These are phyloP conservation scores for Ailurus styani DNA, from an alignment of 2,113 vertebrate species.

Conservation along the genomic window DNA sequence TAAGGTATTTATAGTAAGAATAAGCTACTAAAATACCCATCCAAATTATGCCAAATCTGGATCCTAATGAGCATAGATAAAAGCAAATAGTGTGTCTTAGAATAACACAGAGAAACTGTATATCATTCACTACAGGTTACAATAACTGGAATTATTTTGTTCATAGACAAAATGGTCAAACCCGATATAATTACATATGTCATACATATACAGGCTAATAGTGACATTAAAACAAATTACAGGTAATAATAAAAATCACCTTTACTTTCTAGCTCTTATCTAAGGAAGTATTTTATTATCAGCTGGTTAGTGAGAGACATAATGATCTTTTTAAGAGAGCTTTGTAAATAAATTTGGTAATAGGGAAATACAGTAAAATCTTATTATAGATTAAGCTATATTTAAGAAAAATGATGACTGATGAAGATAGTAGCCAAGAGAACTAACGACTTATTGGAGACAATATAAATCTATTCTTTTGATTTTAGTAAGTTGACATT, in stretches of 20 bases:
- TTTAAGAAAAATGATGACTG: conserved; percentile 10
- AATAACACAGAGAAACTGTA: not conserved
- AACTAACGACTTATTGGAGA: conserved; percentile 22
- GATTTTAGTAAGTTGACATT: not conserved
- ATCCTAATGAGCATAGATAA: not conserved
- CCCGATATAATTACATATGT: not conserved
- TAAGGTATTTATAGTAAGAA: not conserved
- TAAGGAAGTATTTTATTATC: not conserved
- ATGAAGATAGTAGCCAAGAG: not conserved
- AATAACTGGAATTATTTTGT: not conserved
- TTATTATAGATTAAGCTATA: not conserved
- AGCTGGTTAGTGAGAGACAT: not conserved
- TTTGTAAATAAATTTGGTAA: conserved; percentile 25
- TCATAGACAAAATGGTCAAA: not conserved
- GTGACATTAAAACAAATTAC: not conserved
- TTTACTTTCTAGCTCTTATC: conserved; percentile 2
- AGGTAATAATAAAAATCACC: not conserved
- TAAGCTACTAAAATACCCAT: not conserved
- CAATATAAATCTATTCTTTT: conserved; percentile 23
- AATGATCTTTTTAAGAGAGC: not conserved
- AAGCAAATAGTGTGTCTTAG: not conserved
- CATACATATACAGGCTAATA: not conserved
- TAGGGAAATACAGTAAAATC: not conserved
- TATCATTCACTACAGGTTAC: not conserved
- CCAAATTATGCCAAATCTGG: not conserved